phyloP scores from a whole-genome alignment of 1,140 invertebrate genomes.

The Calephelis nemesis region DNA sequence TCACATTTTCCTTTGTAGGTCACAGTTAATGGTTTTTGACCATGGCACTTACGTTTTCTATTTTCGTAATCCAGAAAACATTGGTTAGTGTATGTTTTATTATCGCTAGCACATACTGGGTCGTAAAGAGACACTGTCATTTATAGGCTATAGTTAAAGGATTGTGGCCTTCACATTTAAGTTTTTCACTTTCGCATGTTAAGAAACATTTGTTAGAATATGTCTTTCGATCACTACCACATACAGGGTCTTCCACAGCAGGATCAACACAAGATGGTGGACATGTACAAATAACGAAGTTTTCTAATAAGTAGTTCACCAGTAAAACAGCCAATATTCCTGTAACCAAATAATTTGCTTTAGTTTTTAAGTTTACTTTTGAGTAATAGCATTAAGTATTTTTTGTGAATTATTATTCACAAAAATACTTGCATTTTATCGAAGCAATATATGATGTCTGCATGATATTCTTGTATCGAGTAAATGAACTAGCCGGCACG shows the following conservation, averaged over 20 bases:
- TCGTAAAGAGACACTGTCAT: conserved; percentile 31
- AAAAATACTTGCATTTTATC: no score
- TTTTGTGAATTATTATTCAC: no score
- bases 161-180: conserved; percentile 18
- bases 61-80: conserved; percentile 32
- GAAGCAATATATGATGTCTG: no score
- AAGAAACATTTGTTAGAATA: conserved; percentile 34
- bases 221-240: conserved; percentile 75
- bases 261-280: no score
- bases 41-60: conserved; percentile 11
- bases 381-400: no score
- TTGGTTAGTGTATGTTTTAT: conserved; percentile 33
- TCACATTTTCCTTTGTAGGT: background rate
- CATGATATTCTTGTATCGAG: no score
- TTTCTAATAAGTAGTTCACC: no score
- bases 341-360: no score
- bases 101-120: conserved; percentile 34
- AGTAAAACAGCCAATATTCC: no score
- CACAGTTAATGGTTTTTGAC: background rate
- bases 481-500: no score
- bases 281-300: no score
- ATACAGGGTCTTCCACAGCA: conserved; percentile 44
- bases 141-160: conserved; percentile 20
- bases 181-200: conserved; percentile 33
- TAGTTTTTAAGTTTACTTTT: no score